Percentiles rank a stretch among this genome's conserved stretches.
Evolutionary conservation across 2,888 invertebrate species (phyloP).

Genomic region (Falcaria lacertinaria): DNA sequence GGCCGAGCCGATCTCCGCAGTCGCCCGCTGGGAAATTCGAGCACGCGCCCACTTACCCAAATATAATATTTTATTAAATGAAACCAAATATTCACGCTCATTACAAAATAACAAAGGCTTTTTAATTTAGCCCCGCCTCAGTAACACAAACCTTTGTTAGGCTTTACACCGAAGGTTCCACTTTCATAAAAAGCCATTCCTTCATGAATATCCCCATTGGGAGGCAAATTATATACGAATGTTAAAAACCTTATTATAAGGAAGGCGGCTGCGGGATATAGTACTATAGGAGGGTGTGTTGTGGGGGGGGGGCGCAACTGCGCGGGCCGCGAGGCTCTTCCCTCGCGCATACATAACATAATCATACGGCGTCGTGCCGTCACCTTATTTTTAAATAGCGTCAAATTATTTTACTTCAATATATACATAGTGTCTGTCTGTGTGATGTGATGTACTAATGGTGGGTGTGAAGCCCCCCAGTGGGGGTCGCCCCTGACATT

Average conservation of each 20-base stretch:
- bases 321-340: slow-evolving; percentile 9
- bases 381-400: not conserved
- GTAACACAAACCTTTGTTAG: not conserved
- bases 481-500: too few species aligned
- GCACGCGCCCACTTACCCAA: slow-evolving; percentile 11
- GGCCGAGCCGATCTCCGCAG: not conserved
- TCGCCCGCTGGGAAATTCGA: slow-evolving; percentile 20
- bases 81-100: slow-evolving; percentile 3
- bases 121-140: not conserved
- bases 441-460: too few species aligned
- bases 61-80: slow-evolving; percentile 9
- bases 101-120: not conserved
- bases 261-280: too few species aligned
- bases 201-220: too few species aligned
- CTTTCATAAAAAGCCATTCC: not conserved
- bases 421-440: too few species aligned
- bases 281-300: too few species aligned
- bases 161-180: not conserved
- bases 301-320: too few species aligned
- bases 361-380: slow-evolving; percentile 14
- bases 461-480: too few species aligned
- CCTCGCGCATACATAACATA: slow-evolving; percentile 20
- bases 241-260: too few species aligned
- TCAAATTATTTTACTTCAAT: too few species aligned
- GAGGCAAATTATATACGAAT: too few species aligned